Percentiles rank a stretch among this genome's conserved stretches.
Conservation (phyloP, 1,140 invertebrate species). For the Drosophila sulfurigaster region DNA sequence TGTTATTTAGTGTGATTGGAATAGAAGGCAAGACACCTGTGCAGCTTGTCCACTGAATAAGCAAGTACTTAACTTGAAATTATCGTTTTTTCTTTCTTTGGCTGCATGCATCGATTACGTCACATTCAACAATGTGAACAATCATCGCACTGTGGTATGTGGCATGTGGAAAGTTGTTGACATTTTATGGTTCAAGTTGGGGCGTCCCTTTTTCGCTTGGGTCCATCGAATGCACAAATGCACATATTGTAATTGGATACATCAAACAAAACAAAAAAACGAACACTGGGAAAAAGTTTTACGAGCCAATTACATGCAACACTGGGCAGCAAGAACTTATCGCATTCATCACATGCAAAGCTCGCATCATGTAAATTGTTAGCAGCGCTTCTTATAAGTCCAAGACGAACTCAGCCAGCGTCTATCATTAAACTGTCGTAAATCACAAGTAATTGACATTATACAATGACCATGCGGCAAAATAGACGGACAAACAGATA, state of each 20-base stretch:
- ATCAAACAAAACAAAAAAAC: background rate
- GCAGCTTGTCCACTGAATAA: slow-evolving; percentile 56
- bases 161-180: slow-evolving; percentile 64
- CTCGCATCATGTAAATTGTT: slow-evolving; percentile 48
- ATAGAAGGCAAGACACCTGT: slow-evolving; percentile 65
- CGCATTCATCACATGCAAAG: slow-evolving; percentile 60
- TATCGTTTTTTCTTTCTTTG: slow-evolving; percentile 18
- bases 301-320: slow-evolving; percentile 79
- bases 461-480: slow-evolving; percentile 66
- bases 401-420: slow-evolving; percentile 43
- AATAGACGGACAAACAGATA: slow-evolving; percentile 25
- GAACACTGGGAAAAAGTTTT: slow-evolving; percentile 44
- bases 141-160: slow-evolving; percentile 14
- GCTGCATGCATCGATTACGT: slow-evolving; percentile 48
- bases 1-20: slow-evolving; percentile 72
- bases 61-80: slow-evolving; percentile 30
- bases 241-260: slow-evolving; percentile 5
- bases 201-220: slow-evolving; percentile 42
- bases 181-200: slow-evolving; percentile 48
- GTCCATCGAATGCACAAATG: slow-evolving; percentile 24
- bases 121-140: slow-evolving; percentile 38
- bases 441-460: slow-evolving; percentile 84
- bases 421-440: slow-evolving; percentile 82
- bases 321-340: slow-evolving; percentile 71
- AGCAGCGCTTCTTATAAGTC: slow-evolving; percentile 22